Base-by-base conservation (phyloP, 1,140 invertebrate species). In the Wiebesia pumilae region DNA sequence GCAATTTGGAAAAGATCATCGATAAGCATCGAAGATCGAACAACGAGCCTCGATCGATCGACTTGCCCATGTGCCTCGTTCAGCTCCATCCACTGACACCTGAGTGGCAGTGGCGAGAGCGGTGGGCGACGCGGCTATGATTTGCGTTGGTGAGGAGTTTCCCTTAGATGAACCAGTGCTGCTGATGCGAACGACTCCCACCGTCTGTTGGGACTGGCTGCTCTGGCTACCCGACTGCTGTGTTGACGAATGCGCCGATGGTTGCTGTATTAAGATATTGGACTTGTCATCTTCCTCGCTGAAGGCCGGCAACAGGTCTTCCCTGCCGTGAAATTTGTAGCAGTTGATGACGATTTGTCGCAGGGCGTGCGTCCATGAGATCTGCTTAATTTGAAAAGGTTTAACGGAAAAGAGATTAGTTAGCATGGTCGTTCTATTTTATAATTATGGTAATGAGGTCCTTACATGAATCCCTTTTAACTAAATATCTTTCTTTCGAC, bases 361-460 rank as follows among this genome's bases (percentile, higher is more conserved):
- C 83, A 99, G 94, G n/a, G 98, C 98, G 93, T 99, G 98, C 24
- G 98, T 99, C 98, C 98, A 99, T 51, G 98, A 99, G 89, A 99
- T 98, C 98, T 99, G 93, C 30, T 88, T 82, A 83, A 88, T 88
- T 88, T 83, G 33, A 88, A 79, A 86, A 78, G 43, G 47, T 87
- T 80, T 43, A 65, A 81, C 65, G 82, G 33, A 77, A 67, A 79
- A 84, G 81, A 81, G 24, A 83, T 88, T 86, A 88, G 84, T 85
- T 88, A 88, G 75, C 73, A 77, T 81, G 65, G 54, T 88, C 4
- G 67, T 54, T 81, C 88, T 88, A 93, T 58, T 33, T 1, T 0
- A n/a, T 47, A 38, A n/a, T 1, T 14, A n/a, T 75, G 79, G 79
- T 24, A 24, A 58, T 51, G 24, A 54, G 47, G 77, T 79, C 30